Base-by-base conservation (phyloP, 2,888 invertebrate genomes). In the Saturnia japonica region DNA sequence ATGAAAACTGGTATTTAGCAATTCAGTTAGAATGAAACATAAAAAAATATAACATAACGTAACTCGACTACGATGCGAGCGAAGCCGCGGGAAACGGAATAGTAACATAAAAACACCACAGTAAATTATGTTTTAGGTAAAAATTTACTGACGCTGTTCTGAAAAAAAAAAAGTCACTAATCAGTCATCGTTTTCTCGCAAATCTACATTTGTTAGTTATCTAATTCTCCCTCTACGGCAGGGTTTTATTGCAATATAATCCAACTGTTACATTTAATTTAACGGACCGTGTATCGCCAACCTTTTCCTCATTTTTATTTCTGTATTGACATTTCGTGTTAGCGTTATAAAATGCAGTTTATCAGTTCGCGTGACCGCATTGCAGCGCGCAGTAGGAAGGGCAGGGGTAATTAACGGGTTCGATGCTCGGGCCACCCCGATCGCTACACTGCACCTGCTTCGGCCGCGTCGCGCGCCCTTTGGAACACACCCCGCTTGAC, bases 361-460 rank as follows among this genome's bases (percentile, higher is more conserved):
- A 72, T 71, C 70, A 70, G 69, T 71, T 75, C 70, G 75, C 75
- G 75, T 76, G 75, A 64, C 74, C 34, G 14, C 42, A 19, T 47
- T 69, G 57, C 70, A 68, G 67, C 72, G 68, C 69, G 57, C 69
- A 68, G 67, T 73, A 68, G 71, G 66, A 70, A 69, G 70, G 70
- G 74, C 68, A 64, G 60, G 25, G 72, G 72, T 62, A 72, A 67
- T 71, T 70, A 71, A 57, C 66, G 74, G 73, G 76, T 76, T 75
- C 76, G 73, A 74, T 70, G 76, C 72, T 75, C 76, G 71, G 54
- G 62, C 64, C 62, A 71, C 68, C 68, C 73, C 72, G 67, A 64
- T 64, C 71, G 70, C 34, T 69, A 62, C 68, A 69, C 66, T 51
- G 68, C 22, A 60, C 64, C 42, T n/a, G n/a, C n/a, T n/a, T n/a